Percentiles rank a stretch among this genome's conserved stretches.
These are phyloP conservation scores for Bilobella aurantiaca DNA, from an alignment of 1,140 invertebrate genomes.

Conservation along the genomic window DNA sequence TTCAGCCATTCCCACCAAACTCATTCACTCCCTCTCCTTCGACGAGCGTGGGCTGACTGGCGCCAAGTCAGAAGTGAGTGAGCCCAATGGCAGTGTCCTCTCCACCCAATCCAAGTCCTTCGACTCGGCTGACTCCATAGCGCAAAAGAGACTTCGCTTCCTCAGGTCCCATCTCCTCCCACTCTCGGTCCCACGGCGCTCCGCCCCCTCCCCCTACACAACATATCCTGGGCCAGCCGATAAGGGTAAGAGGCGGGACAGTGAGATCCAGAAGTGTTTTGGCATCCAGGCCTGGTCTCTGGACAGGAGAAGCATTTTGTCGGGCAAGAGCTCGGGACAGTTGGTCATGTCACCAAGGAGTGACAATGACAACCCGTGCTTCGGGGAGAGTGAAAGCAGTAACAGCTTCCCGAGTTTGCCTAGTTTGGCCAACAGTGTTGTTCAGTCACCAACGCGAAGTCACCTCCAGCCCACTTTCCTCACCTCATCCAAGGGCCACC, in stretches of 20 bases:
- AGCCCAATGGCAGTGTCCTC: conserved; percentile 7
- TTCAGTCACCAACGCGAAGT: no score
- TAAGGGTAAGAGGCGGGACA: neutral
- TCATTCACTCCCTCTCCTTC: conserved; percentile 27
- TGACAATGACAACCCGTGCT: neutral
- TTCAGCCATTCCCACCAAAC: conserved; percentile 7
- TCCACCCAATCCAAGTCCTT: conserved; percentile 28
- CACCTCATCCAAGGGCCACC: neutral
- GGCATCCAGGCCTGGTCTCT: neutral
- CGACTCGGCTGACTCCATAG: conserved; percentile 12
- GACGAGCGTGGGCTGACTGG: conserved; percentile 7
- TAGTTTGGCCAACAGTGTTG: no score
- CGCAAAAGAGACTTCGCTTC: neutral
- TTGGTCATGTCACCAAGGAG: neutral
- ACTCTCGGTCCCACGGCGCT: neutral
- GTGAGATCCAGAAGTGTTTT: neutral
- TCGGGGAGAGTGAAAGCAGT: neutral
- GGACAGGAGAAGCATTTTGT: neutral
- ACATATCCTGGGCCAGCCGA: neutral
- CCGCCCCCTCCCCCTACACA: neutral
- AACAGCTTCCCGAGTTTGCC: neutral
- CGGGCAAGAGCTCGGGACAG: neutral
- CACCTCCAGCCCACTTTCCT: no score
- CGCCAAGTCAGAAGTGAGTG: neutral
- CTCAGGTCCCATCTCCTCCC: neutral